Evolutionary conservation across 1,140 invertebrate genomes (phyloP), one percentile per base, ranked within the genome.

Genomic region (Anoplophora glabripennis): DNA sequence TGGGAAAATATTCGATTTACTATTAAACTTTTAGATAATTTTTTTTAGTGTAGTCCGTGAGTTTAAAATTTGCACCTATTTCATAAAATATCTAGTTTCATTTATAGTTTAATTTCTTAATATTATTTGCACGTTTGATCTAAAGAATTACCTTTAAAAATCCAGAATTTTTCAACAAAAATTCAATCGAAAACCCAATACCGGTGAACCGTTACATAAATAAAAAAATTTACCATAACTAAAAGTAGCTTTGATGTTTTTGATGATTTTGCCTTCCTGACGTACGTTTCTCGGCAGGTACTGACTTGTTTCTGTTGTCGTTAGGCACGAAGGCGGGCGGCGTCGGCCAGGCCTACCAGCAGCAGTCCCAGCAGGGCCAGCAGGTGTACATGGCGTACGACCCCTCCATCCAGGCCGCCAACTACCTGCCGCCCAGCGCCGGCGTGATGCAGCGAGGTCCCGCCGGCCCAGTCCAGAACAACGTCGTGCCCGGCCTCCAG

Each of bases 321-420:
- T 21, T 34, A 74, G 73, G 74, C 21, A 76, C 75, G 21, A 76
- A 76, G 66, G 69, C 75, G 14, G 73, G 75, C 17, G 72, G 68
- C 9, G 71, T 74, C 9, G 72, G 72, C 14, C 75, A 76, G 57
- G 72, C 73, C 1, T 76, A 74, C 57, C 72, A 74, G 49, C 73
- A 73, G 45, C 73, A 75, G 65, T 75, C 73, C 15, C 73, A 75
- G 46, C 75, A 76, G 60, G 67, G 71, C 9, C 70, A 72, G 45
- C 73, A 76, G 53, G 61, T 76, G 5, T 76, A 72, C 47, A 75
- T 76, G 64, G 44, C 73, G 7, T 76, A 72, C 28, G 75, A 76
- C 45, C 72, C 73, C 10, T 51, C 71, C 8, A 65, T 73, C 0
- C 72, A 69, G 44, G 68, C 65, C 8, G 67, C 68, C 9, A 76